Percentiles rank a stretch among this genome's conserved stretches.
These are phyloP conservation scores for Stegodyphus dumicola DNA, from an alignment of 1,140 invertebrate species.

Conservation along the genomic window DNA sequence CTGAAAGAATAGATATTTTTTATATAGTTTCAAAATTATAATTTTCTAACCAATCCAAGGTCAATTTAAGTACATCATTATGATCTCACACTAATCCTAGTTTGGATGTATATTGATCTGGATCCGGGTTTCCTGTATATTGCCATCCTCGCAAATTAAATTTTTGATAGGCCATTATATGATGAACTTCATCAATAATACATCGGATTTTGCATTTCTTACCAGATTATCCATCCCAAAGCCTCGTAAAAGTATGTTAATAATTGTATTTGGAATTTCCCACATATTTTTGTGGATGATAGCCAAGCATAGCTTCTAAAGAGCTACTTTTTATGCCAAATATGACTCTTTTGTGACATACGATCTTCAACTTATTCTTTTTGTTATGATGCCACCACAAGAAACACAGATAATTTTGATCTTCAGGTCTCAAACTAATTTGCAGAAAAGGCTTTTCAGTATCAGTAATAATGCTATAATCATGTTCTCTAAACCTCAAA, in stretches of 20 bases:
- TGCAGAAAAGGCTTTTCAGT: conserved; percentile 21
- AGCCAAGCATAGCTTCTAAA: not conserved
- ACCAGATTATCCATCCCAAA: conserved; percentile 6
- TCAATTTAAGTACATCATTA: not conserved
- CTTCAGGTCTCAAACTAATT: not conserved
- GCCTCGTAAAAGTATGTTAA: not conserved
- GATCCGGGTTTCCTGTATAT: not conserved
- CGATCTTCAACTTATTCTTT: not conserved
- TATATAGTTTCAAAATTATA: not conserved
- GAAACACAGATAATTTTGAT: not conserved
- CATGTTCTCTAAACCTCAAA: not conserved
- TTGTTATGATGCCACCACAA: conserved; percentile 1
- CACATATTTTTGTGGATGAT: not conserved
- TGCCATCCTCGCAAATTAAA: conserved; percentile 24
- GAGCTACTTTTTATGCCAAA: conserved; percentile 24
- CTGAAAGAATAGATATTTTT: conserved; percentile 7
- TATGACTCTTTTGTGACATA: not conserved
- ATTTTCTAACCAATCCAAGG: not conserved
- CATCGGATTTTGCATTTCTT: not conserved
- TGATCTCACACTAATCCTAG: not conserved
- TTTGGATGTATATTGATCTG: not conserved
- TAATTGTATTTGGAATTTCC: not conserved
- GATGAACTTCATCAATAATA: not conserved
- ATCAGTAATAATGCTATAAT: not conserved
- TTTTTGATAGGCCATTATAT: not conserved